Evolutionary conservation across 1,140 invertebrate genomes (phyloP).

Genomic region (Drosophila santomea): DNA sequence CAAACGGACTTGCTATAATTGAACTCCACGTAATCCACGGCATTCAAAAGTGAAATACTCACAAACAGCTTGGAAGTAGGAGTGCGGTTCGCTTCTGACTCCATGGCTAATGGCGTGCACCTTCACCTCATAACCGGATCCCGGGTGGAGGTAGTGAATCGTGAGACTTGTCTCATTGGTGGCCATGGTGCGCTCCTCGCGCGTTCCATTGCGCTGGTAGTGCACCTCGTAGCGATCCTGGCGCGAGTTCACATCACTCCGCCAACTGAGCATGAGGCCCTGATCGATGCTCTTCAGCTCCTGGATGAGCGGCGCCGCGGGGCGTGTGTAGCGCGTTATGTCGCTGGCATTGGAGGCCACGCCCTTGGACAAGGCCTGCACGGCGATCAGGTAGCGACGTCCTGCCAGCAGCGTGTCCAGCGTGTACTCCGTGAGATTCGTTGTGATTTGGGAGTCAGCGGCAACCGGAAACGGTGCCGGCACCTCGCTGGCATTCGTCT

Average conservation of each 20-base stretch:
- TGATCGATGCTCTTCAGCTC: constrained; percentile 90
- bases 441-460: constrained; percentile 87
- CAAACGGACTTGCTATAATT: background rate
- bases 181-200: constrained; percentile 86
- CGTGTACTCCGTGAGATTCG: constrained; percentile 87
- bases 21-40: no score
- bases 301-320: constrained; percentile 94
- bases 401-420: constrained; percentile 92
- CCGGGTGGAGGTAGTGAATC: constrained; percentile 91
- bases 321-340: constrained; percentile 91
- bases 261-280: constrained; percentile 95
- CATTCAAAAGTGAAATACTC: constrained; percentile 85
- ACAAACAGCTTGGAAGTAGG: constrained; percentile 95
- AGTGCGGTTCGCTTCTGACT: constrained; percentile 92
- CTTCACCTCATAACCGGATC: constrained; percentile 94
- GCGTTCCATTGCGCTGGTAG: constrained; percentile 92
- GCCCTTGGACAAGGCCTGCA: constrained; percentile 92
- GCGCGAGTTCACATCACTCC: constrained; percentile 95
- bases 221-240: constrained; percentile 95
- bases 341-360: constrained; percentile 91
- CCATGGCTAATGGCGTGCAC: constrained; percentile 95
- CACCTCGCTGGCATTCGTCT: constrained; percentile 88
- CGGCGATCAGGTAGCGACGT: constrained; percentile 94
- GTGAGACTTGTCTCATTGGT: constrained; percentile 91
- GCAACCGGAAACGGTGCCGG: constrained; percentile 85